Conservation (phyloP, 2,888 invertebrate species). For the Latrodectus hesperus region DNA sequence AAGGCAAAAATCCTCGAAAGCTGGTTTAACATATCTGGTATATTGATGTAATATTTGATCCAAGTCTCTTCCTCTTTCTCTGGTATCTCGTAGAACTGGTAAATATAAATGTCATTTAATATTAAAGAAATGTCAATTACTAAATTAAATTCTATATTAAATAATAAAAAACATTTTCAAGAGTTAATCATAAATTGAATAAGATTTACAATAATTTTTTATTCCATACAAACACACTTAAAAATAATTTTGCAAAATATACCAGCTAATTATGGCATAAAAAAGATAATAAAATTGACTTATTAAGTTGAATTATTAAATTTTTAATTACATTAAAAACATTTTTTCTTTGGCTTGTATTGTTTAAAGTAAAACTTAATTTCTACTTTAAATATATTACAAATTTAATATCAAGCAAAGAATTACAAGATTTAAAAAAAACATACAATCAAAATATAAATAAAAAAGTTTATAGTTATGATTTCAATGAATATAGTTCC, state of each 20-base stretch:
- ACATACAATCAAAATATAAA: neutral
- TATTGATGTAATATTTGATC: slow-evolving; percentile 97
- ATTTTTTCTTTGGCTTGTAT: too few relatives aligned
- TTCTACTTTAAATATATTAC: too few relatives aligned
- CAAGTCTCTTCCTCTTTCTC: slow-evolving; percentile 93
- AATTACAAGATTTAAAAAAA: neutral
- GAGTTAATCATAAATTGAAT: neutral
- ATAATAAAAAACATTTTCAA: neutral
- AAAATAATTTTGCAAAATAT: neutral
- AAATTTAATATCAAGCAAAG: too few relatives aligned
- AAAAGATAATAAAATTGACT: too few relatives aligned
- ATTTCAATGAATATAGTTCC: slow-evolving; percentile 46
- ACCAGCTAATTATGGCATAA: too few relatives aligned
- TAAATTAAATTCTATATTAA: neutral
- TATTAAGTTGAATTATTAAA: too few relatives aligned
- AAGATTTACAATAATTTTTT: neutral
- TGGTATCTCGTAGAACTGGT: slow-evolving; percentile 94
- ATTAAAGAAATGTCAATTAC: neutral
- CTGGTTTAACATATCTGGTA: slow-evolving; percentile 99
- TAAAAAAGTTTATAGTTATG: slow-evolving; percentile 53
- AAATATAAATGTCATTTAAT: slow-evolving; percentile 69
- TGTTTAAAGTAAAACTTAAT: too few relatives aligned
- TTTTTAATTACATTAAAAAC: too few relatives aligned
- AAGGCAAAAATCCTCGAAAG: slow-evolving; percentile 98
- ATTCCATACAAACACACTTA: neutral